A percentile compares a stretch with the other conserved stretches of the same genome.
Conservation (phyloP, 2,797 vertebrate species). For the Heliangelus exortis region DNA sequence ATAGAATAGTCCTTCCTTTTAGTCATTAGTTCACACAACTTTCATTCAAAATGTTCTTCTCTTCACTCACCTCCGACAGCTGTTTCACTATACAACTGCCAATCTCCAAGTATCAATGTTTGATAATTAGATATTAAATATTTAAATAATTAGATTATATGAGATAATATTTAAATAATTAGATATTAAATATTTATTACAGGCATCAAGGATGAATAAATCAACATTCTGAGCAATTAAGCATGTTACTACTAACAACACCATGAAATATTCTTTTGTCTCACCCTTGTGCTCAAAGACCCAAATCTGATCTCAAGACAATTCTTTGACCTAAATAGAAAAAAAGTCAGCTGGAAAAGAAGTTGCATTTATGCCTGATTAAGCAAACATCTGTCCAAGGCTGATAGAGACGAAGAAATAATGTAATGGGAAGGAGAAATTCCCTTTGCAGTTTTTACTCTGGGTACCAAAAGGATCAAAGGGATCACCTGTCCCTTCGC, state of each 20-base stretch:
- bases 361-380: not conserved
- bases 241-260: not conserved
- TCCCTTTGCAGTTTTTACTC: not conserved
- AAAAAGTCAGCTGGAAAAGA: not conserved
- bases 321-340: not conserved
- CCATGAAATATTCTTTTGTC: not conserved
- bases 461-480: not conserved
- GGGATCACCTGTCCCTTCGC: not conserved
- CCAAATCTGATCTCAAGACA: not conserved
- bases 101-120: not conserved
- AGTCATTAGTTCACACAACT: not conserved
- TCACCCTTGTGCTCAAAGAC: not conserved
- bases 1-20: not conserved
- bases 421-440: not conserved
- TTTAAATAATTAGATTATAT: not conserved
- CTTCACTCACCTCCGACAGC: not conserved
- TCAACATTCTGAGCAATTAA: constrained; percentile 5
- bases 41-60: not conserved
- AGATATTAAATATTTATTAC: constrained; percentile 34
- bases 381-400: not conserved
- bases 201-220: constrained; percentile 13
- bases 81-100: not conserved
- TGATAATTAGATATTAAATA: constrained; percentile 36
- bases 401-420: not conserved
- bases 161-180: not conserved